phyloP scores from a whole-genome alignment of 2,888 invertebrate species.

The Drosophila engyochracea region DNA sequence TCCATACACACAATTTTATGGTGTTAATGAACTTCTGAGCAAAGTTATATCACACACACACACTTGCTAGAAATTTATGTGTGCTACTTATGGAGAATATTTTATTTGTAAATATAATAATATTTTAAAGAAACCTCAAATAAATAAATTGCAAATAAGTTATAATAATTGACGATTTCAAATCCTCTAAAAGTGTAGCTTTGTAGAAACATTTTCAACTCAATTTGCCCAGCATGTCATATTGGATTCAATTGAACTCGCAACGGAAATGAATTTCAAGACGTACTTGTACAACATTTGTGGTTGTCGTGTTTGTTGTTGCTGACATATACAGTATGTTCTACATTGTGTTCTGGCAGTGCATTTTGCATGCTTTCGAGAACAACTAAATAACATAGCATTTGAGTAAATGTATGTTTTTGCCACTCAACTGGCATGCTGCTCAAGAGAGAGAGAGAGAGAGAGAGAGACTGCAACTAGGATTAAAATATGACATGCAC shows the following conservation, averaged over 20 bases:
- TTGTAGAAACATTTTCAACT: not conserved
- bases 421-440: conserved; percentile 26
- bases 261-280: conserved; percentile 48
- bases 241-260: conserved; percentile 26
- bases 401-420: conserved; percentile 13
- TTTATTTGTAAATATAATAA: not conserved
- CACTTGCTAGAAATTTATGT: conserved; percentile 6
- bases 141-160: no score
- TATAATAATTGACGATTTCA: not conserved
- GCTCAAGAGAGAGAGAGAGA: not conserved
- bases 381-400: conserved; percentile 15
- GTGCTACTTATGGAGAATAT: conserved; percentile 15
- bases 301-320: not conserved
- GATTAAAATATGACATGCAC: conserved; percentile 48
- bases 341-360: conserved; percentile 19
- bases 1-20: conserved; percentile 65
- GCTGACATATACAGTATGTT: conserved; percentile 33
- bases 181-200: not conserved
- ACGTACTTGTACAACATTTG: conserved; percentile 14
- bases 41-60: conserved; percentile 27
- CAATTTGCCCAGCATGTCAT: not conserved
- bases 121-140: not conserved
- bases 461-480: conserved; percentile 19
- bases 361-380: conserved; percentile 38
- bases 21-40: conserved; percentile 77